Evolutionary conservation across 64 coral and sea anemone genomes (phyloP), one percentile per base, ranked within the genome.

Genomic region (Dendrophyllia cribrosa): DNA sequence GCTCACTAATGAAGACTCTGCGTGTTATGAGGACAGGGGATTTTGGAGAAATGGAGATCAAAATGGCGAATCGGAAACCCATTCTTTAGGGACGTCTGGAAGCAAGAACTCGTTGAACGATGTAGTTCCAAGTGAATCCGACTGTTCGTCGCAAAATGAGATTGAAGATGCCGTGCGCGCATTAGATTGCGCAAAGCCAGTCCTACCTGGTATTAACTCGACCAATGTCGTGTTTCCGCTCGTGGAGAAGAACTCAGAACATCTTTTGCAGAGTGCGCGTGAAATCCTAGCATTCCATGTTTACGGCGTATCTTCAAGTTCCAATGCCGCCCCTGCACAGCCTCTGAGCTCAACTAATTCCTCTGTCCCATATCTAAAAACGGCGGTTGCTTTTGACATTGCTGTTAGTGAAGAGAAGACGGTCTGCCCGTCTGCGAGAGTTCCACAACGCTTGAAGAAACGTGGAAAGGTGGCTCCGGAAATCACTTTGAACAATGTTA

Each of bases 371-470:
- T 43, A 58, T 6, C 9, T 15, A 1, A 25, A 59, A 60, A 59
- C 22, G 7, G 55, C 56, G 5, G 77, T 79, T 6, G 77, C 77
- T 21, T 79, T 79, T 14, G 53, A 79, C 77, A 79, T 79, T 59
- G 20, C 77, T 59, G 77, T 34, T 15, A 20, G 53, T 23, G 22
- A 79, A 9, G 16, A 58, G 50, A 77, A 77, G 50, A 22, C 74
- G 9, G 55, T 79, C 77, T 26, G 6, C 7, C 77, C 53, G 15
- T 43, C 77, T 60, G 77, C 56, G 23, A 79, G 9, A 79, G 77
- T 79, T 79, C 55, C 77, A 5, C 9, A 5, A 21, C 77, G 77
- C 22, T 79, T 79, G 1, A 53, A 53, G 24, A 58, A 60, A 24
- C 52, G 55, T 21, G n/a, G n/a, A 17, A 59, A 79, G 2, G 23